These are phyloP conservation scores for Alosa alosa DNA, from an alignment of 2,113 vertebrate genomes.

Conservation along the genomic window DNA sequence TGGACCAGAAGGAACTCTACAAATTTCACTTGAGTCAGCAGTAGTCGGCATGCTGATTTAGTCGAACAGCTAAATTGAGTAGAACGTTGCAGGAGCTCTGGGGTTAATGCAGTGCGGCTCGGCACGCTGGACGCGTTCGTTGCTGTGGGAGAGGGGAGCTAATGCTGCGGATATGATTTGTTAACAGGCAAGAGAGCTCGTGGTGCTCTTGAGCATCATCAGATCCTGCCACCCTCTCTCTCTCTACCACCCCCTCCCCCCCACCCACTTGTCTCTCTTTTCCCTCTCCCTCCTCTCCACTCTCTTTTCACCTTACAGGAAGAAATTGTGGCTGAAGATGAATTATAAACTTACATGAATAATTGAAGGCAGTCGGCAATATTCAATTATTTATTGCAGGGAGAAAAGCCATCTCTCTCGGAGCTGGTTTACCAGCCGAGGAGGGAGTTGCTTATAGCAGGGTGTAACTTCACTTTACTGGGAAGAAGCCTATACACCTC, in stretches of 20 bases:
- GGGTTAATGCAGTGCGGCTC: neutral
- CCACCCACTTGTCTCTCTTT: neutral
- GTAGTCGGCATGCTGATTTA: neutral
- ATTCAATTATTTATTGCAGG: conserved; percentile 52
- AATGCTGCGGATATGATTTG: conserved; percentile 11
- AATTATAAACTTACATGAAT: conserved; percentile 51
- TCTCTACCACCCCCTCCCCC: neutral
- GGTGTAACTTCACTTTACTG: conserved; percentile 13
- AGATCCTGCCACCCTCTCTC: neutral
- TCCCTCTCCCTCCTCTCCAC: conserved; percentile 24
- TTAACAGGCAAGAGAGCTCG: neutral
- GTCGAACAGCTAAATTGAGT: neutral
- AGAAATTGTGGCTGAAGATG: conserved; percentile 40
- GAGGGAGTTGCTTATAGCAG: conserved; percentile 24
- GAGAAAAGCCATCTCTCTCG: conserved; percentile 33
- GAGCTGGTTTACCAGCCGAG: neutral
- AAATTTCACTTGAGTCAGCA: neutral
- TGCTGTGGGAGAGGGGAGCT: neutral
- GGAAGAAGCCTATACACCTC: neutral
- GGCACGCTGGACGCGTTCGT: neutral
- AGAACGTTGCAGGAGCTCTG: neutral
- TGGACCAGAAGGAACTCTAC: neutral
- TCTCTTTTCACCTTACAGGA: conserved; percentile 39
- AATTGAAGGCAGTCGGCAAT: conserved; percentile 46
- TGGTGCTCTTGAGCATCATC: neutral